A percentile compares a stretch with the other conserved stretches of the same genome.
These are phyloP conservation scores for Macroteleia sp. DNA, from an alignment of 2,888 invertebrate species.

Conservation along the genomic window DNA sequence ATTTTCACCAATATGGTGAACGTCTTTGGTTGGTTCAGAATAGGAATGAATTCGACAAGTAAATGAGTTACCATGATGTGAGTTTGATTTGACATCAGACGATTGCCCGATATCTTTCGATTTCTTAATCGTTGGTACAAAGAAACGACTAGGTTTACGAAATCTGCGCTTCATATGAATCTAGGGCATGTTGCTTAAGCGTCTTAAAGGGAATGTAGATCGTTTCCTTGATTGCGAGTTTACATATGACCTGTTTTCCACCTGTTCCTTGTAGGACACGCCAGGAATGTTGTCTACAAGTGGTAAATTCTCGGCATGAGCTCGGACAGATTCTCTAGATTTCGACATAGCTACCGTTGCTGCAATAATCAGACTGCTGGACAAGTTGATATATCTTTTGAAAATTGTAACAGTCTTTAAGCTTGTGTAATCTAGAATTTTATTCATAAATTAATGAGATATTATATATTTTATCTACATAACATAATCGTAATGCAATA, in stretches of 20 bases:
- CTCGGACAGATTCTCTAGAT: slow-evolving; percentile 47
- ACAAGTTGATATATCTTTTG: slow-evolving; percentile 27
- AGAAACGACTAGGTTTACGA: slow-evolving; percentile 59
- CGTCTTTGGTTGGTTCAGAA: slow-evolving; percentile 18
- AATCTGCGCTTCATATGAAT: slow-evolving; percentile 56
- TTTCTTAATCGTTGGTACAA: slow-evolving; percentile 40
- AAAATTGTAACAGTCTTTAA: slow-evolving; percentile 29
- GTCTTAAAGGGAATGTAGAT: slow-evolving; percentile 57
- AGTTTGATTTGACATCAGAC: slow-evolving; percentile 28
- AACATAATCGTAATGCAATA: no score
- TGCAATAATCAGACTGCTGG: slow-evolving; percentile 34
- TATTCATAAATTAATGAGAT: background rate
- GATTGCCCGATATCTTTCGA: slow-evolving; percentile 33
- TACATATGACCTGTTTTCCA: slow-evolving; percentile 58
- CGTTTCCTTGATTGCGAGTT: slow-evolving; percentile 55
- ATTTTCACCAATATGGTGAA: slow-evolving; percentile 14
- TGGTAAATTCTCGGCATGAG: slow-evolving; percentile 38
- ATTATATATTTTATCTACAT: background rate
- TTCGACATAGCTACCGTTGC: slow-evolving; percentile 36
- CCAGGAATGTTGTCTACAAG: slow-evolving; percentile 37
- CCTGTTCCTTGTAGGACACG: slow-evolving; percentile 48
- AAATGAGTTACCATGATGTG: slow-evolving; percentile 35
- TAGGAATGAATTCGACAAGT: slow-evolving; percentile 6
- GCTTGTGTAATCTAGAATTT: slow-evolving; percentile 22
- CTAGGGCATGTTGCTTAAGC: slow-evolving; percentile 58